phyloP scores from a whole-genome alignment of 2,113 vertebrate genomes.

The Pandion haliaetus region DNA sequence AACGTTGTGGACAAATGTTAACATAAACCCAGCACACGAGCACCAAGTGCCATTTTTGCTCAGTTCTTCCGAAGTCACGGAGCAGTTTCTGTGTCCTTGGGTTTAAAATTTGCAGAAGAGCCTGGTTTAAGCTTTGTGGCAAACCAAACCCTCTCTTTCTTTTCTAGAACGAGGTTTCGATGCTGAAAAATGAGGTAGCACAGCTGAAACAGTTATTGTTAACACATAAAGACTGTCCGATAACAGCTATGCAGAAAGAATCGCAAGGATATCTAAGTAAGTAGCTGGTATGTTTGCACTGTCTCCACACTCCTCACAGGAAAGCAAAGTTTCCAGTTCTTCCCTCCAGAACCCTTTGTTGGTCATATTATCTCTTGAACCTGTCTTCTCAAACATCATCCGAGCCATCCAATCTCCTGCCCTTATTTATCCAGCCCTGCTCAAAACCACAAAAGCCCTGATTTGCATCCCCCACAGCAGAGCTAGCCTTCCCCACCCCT shows the following conservation, averaged over 20 bases:
- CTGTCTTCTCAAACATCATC: constrained; percentile 43
- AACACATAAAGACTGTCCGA: constrained; percentile 99
- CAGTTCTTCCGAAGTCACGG: background rate
- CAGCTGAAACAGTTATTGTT: constrained; percentile 98
- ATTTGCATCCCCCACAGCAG: background rate
- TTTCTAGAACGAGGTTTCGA: constrained; percentile 95
- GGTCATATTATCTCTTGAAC: constrained; percentile 7
- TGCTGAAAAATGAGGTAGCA: constrained; percentile 98
- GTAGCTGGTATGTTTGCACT: constrained; percentile 68
- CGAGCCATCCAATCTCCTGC: constrained; percentile 29
- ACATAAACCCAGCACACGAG: background rate
- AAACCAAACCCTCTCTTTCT: constrained; percentile 47
- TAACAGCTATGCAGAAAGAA: constrained; percentile 99
- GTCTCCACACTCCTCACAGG: constrained; percentile 38
- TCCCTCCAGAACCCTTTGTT: constrained; percentile 35
- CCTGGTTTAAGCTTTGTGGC: constrained; percentile 14
- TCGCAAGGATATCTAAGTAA: constrained; percentile 99
- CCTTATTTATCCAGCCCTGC: constrained; percentile 33
- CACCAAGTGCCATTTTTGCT: background rate
- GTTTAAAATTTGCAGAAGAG: background rate
- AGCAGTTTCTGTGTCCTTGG: background rate
- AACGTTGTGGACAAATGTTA: background rate
- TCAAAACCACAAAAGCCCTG: constrained; percentile 6
- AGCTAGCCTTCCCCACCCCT: constrained; percentile 16
- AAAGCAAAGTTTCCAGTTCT: constrained; percentile 32